Evolutionary conservation across 2,113 vertebrate species (phyloP).

Genomic region (Neolamprologus brichardi): DNA sequence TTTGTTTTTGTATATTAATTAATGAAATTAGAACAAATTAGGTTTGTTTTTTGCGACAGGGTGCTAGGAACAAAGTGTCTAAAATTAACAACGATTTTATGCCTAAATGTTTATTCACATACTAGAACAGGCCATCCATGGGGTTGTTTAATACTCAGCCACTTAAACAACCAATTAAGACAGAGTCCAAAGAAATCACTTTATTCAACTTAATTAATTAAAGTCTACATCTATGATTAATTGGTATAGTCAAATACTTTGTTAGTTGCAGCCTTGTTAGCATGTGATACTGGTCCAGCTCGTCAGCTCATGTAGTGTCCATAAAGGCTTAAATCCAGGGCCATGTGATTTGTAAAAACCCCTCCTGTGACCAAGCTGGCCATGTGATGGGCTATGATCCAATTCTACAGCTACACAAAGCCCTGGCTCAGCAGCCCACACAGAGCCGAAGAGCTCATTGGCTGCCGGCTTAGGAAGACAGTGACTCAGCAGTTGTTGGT

Average conservation of each 20-base stretch:
- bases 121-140: neutral
- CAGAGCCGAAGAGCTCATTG: slow-evolving; percentile 24
- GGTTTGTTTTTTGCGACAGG: neutral
- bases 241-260: neutral
- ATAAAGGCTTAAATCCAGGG: neutral
- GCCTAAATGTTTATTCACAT: neutral
- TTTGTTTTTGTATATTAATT: neutral
- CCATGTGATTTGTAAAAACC: neutral
- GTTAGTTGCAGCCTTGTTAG: neutral
- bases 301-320: neutral
- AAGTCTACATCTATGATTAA: neutral
- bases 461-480: slow-evolving; percentile 17
- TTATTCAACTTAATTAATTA: neutral
- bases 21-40: neutral
- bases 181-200: neutral
- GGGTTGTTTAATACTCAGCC: neutral
- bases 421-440: slow-evolving; percentile 23
- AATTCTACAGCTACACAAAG: neutral
- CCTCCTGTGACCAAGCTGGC: neutral
- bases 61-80: neutral
- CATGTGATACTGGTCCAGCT: neutral
- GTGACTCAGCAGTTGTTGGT: slow-evolving; percentile 59
- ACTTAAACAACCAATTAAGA: neutral
- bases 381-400: slow-evolving; percentile 23
- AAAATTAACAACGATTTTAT: neutral